These are phyloP conservation scores for Falco cherrug DNA, from an alignment of 2,797 vertebrate species.

Conservation along the genomic window DNA sequence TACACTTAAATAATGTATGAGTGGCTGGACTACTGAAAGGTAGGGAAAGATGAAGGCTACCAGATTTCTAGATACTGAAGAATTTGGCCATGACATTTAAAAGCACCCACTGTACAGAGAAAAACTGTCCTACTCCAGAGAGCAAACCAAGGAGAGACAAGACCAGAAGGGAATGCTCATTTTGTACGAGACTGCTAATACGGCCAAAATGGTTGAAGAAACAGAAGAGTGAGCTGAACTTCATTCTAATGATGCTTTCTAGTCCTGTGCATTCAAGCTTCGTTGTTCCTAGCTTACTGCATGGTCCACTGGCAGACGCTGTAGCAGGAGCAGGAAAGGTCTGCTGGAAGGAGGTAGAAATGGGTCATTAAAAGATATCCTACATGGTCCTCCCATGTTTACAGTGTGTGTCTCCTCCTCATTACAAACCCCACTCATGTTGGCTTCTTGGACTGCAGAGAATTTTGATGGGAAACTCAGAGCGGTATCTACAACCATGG, in stretches of 20 bases:
- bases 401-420: background rate
- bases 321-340: background rate
- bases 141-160: background rate
- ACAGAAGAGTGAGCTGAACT: background rate
- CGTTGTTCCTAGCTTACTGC: background rate
- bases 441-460: background rate
- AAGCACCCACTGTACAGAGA: background rate
- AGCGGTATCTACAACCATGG: background rate
- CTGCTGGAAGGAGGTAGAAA: background rate
- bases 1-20: background rate
- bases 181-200: background rate
- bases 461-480: background rate
- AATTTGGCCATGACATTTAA: background rate
- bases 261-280: rapidly evolving
- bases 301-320: background rate
- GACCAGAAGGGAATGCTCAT: background rate
- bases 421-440: background rate
- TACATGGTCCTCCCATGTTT: background rate
- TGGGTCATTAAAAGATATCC: background rate
- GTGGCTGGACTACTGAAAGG: background rate
- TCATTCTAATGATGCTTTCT: background rate
- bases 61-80: background rate
- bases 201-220: background rate
- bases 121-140: background rate
- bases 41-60: background rate